Evolutionary conservation across 1,140 invertebrate species (phyloP), one percentile per base, ranked within the genome.

Genomic region (Monomorium pharaonis): DNA sequence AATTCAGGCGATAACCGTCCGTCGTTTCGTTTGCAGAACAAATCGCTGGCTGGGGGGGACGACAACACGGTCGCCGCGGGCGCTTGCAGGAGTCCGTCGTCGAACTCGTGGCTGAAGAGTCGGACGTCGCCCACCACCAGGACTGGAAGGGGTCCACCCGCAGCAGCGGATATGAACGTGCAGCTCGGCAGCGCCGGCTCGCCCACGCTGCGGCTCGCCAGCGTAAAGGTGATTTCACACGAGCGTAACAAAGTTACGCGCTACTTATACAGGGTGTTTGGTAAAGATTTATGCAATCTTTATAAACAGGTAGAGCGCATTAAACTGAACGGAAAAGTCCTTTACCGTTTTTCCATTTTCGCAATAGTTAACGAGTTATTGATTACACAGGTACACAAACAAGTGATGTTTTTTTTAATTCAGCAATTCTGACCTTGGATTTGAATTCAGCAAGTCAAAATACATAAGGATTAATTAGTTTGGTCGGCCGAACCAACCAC

Each of bases 141-240:
- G 89, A 90, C 67, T 91, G 93, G 92, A 92, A 93, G 92, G 92
- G 92, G 92, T 87, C 90, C 92, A 88, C 93, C 94, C 90, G 90
- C 94, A 89, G n/a, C n/a, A 21, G 90, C 93, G 91, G 94, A 95
- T 90, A 96, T 96, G 95, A 96, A 96, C 93, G 94, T 96, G 44
- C 95, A 96, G 88, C 91, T 96, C 84, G 94, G 94, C 85, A 95
- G 92, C 88, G 92, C 94, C 72, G 94, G 94, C 87, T 94, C 95
- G 89, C 95, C 95, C 70, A 95, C 95, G 88, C 91, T 96, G 91
- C 94, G 95, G 89, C 93, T 96, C 70, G 92, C 94, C 69, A 92
- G 92, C 89, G 94, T 95, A 76, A 95, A 95, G 94, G 94, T 95
- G 93, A 90, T 80, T 84, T 60, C 47, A 78, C 56, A 49, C 60